phyloP scores from a whole-genome alignment of 92 coral and sea anemone species.

The Umimayanthus chanpuru region DNA sequence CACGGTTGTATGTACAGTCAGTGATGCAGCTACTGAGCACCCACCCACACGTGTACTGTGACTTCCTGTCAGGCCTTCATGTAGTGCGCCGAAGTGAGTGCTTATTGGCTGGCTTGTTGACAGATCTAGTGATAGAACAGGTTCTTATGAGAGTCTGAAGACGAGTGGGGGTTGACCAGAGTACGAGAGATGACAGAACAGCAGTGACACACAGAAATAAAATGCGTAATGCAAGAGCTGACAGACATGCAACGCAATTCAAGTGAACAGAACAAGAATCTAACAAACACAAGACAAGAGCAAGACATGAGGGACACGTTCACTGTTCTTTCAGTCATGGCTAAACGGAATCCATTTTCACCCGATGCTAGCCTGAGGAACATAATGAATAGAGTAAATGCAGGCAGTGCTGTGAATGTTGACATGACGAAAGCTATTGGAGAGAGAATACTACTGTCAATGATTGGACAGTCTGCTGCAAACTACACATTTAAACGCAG shows the following conservation, averaged over 20 bases:
- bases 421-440: constrained; percentile 1
- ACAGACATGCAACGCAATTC: neutral
- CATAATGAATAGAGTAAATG: constrained; percentile 20
- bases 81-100: constrained; percentile 61
- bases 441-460: constrained; percentile 4
- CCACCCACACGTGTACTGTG: constrained; percentile 28
- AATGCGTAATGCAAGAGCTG: constrained; percentile 43
- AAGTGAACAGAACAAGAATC: constrained; percentile 44
- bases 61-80: constrained; percentile 51
- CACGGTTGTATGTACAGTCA: constrained; percentile 19
- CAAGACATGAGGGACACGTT: constrained; percentile 29
- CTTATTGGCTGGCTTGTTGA: constrained; percentile 65
- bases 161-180: constrained; percentile 60
- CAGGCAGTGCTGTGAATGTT: constrained; percentile 2
- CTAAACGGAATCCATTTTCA: constrained; percentile 30
- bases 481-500: neutral
- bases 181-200: constrained; percentile 58
- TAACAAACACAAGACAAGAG: constrained; percentile 1
- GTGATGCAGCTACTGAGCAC: neutral
- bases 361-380: constrained; percentile 31
- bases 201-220: constrained; percentile 50
- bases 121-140: constrained; percentile 69
- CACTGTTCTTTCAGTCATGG: neutral
- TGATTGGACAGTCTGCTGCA: neutral
- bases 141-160: constrained; percentile 58